Evolutionary conservation across 2,888 invertebrate species (phyloP), one percentile per base, ranked within the genome.

Genomic region (Eupithecia abbreviata): DNA sequence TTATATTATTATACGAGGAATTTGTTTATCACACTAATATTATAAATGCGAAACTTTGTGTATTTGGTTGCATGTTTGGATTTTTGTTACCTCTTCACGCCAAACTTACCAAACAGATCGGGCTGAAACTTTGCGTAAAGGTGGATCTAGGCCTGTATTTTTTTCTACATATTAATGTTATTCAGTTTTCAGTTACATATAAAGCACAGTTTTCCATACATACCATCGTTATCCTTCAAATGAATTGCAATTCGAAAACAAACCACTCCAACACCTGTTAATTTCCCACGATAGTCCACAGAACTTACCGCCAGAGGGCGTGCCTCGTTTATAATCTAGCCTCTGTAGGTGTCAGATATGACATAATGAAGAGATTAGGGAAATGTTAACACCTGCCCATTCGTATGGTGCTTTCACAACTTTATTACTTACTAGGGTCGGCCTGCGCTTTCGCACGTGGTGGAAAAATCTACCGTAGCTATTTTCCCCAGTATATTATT

Each of bases 311-410:
- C 55, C 41, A 15, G 42, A 6, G 51, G 51, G 71, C 55, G 71
- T 71, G n/a, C 41, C n/a, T 68, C 42, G 10, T 42, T 66, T 42
- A 42, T 42, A 41, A 42, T 42, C 15, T 9, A 42, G 66, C 41
- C 62, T 58, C 58, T 66, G 66, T 42, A 66, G 65, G 41, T 66
- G 15, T n/a, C 45, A 68, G 68, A 68, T 68, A 45, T 68, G 45
- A n/a, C 10, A 68, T 45, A 68, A 68, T 43, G 70, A 51, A 70
- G 51, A 49, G 18, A 47, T 70, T 47, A 49, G 49, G n/a, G 42
- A 68, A 10, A 68, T 68, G 45, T 45, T 68, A 13, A 42, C 42
- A 41, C 42, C 66, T 66, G 66, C 66, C 7, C 6, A 41, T 58
- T 58, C 58, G 30, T 62, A 62, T 30, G 30, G 62, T 10, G 4